Evolutionary conservation across 2,888 invertebrate genomes (phyloP).

Genomic region (Agelastica alni): DNA sequence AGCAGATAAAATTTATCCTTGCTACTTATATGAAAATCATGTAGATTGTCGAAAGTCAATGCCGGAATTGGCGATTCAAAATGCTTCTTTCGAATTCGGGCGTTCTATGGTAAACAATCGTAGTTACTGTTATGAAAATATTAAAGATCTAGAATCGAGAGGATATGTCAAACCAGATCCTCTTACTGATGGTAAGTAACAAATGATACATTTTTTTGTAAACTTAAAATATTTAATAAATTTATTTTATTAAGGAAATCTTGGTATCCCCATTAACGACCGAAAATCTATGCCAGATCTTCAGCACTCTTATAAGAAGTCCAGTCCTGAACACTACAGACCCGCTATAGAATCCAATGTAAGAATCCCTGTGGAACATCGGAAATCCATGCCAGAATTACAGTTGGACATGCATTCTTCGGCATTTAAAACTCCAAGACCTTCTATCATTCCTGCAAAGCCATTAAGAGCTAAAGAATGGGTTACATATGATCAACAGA

Average conservation of each 20-base stretch:
- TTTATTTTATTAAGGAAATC: conserved; percentile 2
- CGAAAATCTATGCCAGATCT: conserved; percentile 52
- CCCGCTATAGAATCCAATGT: conserved; percentile 5
- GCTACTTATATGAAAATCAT: conserved; percentile 37
- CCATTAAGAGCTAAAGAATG: conserved; percentile 57
- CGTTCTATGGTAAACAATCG: conserved; percentile 4
- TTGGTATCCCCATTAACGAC: conserved; percentile 15
- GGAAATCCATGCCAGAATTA: conserved; percentile 54
- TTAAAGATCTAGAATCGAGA: conserved; percentile 10
- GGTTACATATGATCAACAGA: conserved; percentile 45
- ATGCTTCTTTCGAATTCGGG: conserved; percentile 32
- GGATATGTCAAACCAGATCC: not conserved
- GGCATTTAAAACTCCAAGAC: conserved; percentile 48
- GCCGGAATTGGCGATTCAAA: conserved; percentile 48
- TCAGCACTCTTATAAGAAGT: conserved; percentile 47
- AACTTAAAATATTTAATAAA: not conserved
- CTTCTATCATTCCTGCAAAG: conserved; percentile 62
- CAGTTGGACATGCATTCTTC: conserved; percentile 53
- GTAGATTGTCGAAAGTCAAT: conserved; percentile 52
- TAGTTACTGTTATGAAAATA: conserved; percentile 22
- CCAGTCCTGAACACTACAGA: conserved; percentile 29
- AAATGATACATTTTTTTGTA: not conserved
- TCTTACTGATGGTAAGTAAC: conserved; percentile 7
- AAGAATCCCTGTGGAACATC: conserved; percentile 36
- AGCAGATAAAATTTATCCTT: conserved; percentile 46